Conservation (phyloP, 2,797 vertebrate genomes). For the Helostoma temminkii region DNA sequence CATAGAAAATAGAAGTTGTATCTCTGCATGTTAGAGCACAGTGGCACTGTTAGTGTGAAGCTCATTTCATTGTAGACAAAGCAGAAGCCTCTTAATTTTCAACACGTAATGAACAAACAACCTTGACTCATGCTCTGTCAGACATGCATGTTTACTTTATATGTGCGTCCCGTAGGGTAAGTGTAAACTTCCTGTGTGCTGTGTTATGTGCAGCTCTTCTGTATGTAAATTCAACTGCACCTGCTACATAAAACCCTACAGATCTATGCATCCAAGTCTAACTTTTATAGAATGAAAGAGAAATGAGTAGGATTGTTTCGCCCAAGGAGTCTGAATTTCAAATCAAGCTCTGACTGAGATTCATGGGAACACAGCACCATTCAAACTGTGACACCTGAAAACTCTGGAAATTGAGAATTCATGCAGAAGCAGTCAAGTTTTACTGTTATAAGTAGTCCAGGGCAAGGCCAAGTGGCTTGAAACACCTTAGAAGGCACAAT, state of each 20-base stretch:
- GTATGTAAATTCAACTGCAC: not conserved
- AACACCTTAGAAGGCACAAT: conserved; percentile 76
- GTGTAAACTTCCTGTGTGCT: not conserved
- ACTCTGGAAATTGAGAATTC: conserved; percentile 29
- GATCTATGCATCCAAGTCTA: not conserved
- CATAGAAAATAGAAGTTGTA: conserved; percentile 25
- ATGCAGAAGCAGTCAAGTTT: conserved; percentile 52
- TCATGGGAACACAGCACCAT: conserved; percentile 43
- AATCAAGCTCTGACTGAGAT: conserved; percentile 11
- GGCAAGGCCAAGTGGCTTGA: conserved; percentile 71
- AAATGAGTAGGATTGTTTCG: not conserved
- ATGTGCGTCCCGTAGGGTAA: conserved; percentile 29
- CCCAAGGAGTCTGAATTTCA: conserved; percentile 1
- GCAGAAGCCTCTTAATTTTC: conserved; percentile 49
- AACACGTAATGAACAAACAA: conserved; percentile 16
- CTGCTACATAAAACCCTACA: not conserved
- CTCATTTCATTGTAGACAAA: conserved; percentile 29
- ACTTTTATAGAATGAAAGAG: not conserved
- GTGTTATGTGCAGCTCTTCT: conserved; percentile 2
- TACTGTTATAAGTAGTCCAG: conserved; percentile 31
- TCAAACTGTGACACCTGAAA: conserved; percentile 35
- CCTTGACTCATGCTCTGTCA: conserved; percentile 40
- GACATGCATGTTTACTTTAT: conserved; percentile 41
- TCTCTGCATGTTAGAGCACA: conserved; percentile 37
- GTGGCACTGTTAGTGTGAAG: conserved; percentile 40